Conservation (phyloP, 2,113 vertebrate species). For the Pithys albifrons region DNA sequence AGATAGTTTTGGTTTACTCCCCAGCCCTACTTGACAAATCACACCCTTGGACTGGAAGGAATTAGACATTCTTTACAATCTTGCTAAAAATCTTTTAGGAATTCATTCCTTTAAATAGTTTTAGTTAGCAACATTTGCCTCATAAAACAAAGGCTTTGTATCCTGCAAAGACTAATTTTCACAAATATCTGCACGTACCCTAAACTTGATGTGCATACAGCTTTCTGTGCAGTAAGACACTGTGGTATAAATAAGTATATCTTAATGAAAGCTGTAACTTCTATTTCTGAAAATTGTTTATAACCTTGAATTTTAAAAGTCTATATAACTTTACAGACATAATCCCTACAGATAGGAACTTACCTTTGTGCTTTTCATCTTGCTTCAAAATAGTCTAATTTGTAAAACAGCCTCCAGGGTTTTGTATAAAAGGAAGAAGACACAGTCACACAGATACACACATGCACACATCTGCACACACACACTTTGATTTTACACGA, state of each 20-base stretch:
- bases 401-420: background rate
- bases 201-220: background rate
- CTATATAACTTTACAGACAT: background rate
- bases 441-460: background rate
- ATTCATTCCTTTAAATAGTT: conserved; percentile 19
- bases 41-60: conserved; percentile 5
- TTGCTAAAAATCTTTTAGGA: conserved; percentile 22
- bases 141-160: conserved; percentile 57
- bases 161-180: conserved; percentile 30
- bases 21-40: background rate
- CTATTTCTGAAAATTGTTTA: conserved; percentile 14
- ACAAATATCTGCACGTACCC: background rate
- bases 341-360: background rate
- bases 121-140: conserved; percentile 47
- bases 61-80: conserved; percentile 33
- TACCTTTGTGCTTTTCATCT: conserved; percentile 6
- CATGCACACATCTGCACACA: background rate
- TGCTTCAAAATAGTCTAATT: conserved; percentile 4
- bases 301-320: conserved; percentile 56
- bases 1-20: background rate
- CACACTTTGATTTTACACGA: background rate
- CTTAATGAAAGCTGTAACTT: conserved; percentile 9
- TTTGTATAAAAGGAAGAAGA: background rate
- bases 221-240: background rate
- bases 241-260: background rate